phyloP scores from a whole-genome alignment of 2,113 vertebrate species.

The Colius striatus region DNA sequence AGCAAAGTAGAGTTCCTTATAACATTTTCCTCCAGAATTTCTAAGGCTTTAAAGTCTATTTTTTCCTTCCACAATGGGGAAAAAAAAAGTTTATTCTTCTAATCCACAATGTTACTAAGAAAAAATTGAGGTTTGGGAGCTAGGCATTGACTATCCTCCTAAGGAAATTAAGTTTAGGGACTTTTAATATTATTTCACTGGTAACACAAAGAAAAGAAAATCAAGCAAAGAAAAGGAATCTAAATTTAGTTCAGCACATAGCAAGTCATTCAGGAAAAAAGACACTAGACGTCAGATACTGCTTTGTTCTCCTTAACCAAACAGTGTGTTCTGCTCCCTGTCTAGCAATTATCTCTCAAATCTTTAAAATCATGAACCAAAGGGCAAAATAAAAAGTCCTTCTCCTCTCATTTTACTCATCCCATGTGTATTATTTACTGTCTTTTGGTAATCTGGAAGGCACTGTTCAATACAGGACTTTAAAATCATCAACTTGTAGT shows the following conservation, averaged over 20 bases:
- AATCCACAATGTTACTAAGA: neutral
- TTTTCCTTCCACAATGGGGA: neutral
- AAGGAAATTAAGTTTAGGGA: neutral
- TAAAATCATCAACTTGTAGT: neutral
- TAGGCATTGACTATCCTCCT: neutral
- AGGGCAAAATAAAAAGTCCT: neutral
- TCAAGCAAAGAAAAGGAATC: neutral
- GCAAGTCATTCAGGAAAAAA: neutral
- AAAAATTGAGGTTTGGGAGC: neutral
- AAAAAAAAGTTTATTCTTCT: neutral
- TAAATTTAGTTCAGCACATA: neutral
- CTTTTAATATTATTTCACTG: neutral
- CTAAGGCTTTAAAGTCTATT: neutral
- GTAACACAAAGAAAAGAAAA: neutral
- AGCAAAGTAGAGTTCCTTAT: neutral
- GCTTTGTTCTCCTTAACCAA: neutral
- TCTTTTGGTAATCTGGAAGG: neutral
- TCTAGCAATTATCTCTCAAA: neutral
- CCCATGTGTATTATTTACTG: neutral
- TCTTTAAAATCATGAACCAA: neutral
- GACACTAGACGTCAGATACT: neutral
- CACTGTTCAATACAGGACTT: neutral
- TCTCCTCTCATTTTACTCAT: neutral
- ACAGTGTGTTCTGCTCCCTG: neutral
- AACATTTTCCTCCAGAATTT: neutral